Evolutionary conservation across 2,113 vertebrate species (phyloP).

Genomic region (Mus musculus): DNA sequence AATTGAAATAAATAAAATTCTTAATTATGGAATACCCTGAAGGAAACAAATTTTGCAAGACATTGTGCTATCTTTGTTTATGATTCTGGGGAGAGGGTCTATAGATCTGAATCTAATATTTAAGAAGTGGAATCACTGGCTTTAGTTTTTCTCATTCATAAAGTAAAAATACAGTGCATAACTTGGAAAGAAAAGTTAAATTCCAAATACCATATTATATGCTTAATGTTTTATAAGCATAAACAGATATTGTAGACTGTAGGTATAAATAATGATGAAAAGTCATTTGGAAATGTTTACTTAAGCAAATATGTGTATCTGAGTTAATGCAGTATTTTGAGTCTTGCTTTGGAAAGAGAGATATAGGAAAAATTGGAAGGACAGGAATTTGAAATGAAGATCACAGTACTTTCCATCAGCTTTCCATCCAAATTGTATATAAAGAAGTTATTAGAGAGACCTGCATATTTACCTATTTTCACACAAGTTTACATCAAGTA

Average conservation of each 20-base stretch:
- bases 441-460: background rate
- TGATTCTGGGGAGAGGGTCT: background rate
- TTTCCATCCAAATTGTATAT: too few relatives aligned
- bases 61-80: background rate
- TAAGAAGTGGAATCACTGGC: background rate
- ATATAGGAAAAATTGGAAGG: background rate
- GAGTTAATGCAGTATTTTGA: background rate
- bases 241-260: background rate
- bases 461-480: background rate
- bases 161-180: background rate
- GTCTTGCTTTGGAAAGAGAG: background rate
- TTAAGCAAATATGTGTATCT: background rate
- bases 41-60: background rate
- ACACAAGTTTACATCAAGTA: background rate
- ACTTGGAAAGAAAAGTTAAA: background rate
- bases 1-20: background rate
- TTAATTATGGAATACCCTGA: background rate
- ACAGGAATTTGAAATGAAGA: background rate
- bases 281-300: background rate
- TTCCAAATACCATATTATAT: background rate
- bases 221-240: background rate
- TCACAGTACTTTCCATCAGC: background rate
- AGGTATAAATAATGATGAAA: background rate
- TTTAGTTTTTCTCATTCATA: background rate
- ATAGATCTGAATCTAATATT: background rate